Conservation (phyloP, 2,888 invertebrate species). For the Drosophila prolongata region DNA sequence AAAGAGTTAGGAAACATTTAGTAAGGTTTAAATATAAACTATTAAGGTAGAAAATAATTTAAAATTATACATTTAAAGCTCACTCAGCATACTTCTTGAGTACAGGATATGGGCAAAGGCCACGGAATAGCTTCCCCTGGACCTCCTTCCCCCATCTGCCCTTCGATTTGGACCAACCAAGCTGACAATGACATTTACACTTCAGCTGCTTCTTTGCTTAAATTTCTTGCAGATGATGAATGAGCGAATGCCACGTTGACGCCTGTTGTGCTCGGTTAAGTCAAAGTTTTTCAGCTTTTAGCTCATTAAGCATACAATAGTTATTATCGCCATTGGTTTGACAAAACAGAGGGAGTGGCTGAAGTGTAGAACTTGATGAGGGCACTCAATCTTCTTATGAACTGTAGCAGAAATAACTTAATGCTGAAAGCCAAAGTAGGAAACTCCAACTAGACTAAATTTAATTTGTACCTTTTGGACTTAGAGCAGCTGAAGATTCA, state of each 20-base stretch:
- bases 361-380: slow-evolving; percentile 1
- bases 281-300: slow-evolving; percentile 45
- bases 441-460: background rate
- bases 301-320: slow-evolving; percentile 64
- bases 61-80: too few species aligned
- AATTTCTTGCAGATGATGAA: slow-evolving; percentile 69
- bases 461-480: slow-evolving; percentile 2
- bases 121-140: slow-evolving; percentile 15
- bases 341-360: background rate
- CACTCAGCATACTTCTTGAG: background rate
- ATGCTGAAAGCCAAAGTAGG: background rate
- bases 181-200: slow-evolving; percentile 77
- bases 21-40: too few species aligned
- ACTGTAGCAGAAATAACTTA: background rate
- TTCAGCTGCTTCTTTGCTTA: slow-evolving; percentile 68
- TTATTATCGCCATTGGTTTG: slow-evolving; percentile 17
- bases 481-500: slow-evolving; percentile 9
- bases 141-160: slow-evolving; percentile 1
- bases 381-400: slow-evolving; percentile 1
- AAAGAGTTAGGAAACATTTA: too few species aligned
- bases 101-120: slow-evolving; percentile 21
- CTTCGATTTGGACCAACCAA: slow-evolving; percentile 13
- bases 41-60: too few species aligned
- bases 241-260: slow-evolving; percentile 53
- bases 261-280: slow-evolving; percentile 44